Conservation (phyloP, 2,888 invertebrate genomes). For the Agrotis segetum region DNA sequence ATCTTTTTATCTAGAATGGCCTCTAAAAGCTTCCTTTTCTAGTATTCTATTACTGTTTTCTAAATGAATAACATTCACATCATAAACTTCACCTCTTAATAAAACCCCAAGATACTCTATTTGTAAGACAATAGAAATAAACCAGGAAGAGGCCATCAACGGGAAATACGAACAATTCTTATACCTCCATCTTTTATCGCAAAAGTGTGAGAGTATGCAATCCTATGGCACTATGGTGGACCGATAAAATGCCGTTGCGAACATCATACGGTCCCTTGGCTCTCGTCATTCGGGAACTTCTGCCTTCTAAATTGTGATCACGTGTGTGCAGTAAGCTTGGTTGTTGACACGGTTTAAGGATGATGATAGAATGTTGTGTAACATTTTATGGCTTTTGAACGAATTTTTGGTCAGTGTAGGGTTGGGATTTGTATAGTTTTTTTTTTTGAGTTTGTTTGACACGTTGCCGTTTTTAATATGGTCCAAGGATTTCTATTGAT, state of each 20-base stretch:
- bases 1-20: too few relatives aligned
- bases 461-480: too few relatives aligned
- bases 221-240: conserved; percentile 21
- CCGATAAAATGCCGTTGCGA: conserved; percentile 52
- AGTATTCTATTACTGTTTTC: neutral
- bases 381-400: conserved; percentile 42
- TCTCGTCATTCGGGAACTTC: conserved; percentile 40
- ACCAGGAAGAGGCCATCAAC: conserved; percentile 45
- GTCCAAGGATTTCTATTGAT: too few relatives aligned
- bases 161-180: conserved; percentile 25
- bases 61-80: conserved; percentile 1
- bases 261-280: conserved; percentile 42
- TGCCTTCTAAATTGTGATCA: conserved; percentile 54
- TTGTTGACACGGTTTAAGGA: conserved; percentile 51
- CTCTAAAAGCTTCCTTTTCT: too few relatives aligned
- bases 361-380: conserved; percentile 41
- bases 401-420: conserved; percentile 27
- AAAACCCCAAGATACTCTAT: conserved; percentile 36
- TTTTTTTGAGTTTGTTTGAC: neutral
- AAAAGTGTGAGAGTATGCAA: conserved; percentile 31
- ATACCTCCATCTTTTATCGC: conserved; percentile 35
- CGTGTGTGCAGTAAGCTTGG: conserved; percentile 48
- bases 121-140: conserved; percentile 45
- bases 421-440: neutral
- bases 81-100: conserved; percentile 26